Evolutionary conservation across 2,113 vertebrate genomes (phyloP).

Genomic region (Prionailurus bengalensis): DNA sequence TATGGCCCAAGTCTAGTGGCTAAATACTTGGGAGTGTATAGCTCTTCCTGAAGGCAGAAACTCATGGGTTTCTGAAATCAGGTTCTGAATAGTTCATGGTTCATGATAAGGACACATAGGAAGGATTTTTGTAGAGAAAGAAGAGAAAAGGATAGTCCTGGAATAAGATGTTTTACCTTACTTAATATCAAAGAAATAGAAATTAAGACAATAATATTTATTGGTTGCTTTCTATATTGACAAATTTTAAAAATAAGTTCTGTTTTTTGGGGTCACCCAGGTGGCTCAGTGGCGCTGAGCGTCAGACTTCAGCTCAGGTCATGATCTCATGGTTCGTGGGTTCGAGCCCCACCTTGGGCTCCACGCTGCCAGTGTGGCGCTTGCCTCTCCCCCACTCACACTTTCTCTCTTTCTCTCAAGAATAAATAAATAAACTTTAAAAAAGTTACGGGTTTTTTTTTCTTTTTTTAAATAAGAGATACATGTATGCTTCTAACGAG

Average conservation of each 20-base stretch:
- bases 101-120: not conserved
- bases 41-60: not conserved
- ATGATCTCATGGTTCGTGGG: too few species aligned
- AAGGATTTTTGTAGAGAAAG: not conserved
- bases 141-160: slow-evolving; percentile 31
- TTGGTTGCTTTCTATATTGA: slow-evolving; percentile 39
- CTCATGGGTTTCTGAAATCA: not conserved
- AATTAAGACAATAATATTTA: not conserved
- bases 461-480: not conserved
- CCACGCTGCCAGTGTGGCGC: too few species aligned
- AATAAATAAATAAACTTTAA: too few species aligned
- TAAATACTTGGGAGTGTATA: not conserved
- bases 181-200: not conserved
- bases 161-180: not conserved
- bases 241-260: not conserved
- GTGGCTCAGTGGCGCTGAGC: too few species aligned
- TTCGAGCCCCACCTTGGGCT: too few species aligned
- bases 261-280: not conserved
- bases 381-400: too few species aligned
- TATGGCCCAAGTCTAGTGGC: not conserved
- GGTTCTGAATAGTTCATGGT: not conserved
- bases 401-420: too few species aligned
- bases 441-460: not conserved
- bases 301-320: too few species aligned
- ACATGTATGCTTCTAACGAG: not conserved